A percentile compares a stretch with the other conserved stretches of the same genome.
Conservation (phyloP, 2,888 invertebrate genomes). For the Julus scandinavius region DNA sequence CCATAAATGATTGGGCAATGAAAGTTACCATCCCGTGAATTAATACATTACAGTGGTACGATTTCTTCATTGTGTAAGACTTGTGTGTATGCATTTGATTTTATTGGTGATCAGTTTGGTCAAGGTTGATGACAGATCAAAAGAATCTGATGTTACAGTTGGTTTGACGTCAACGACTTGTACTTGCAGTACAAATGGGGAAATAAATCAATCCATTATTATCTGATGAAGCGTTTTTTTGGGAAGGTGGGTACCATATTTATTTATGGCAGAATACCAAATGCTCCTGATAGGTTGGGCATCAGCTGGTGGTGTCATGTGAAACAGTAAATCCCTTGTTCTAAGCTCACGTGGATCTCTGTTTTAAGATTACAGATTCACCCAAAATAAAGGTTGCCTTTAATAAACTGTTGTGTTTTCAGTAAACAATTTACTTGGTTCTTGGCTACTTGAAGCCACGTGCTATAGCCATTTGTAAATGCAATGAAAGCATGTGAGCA, state of each 20-base stretch:
- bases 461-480: neutral
- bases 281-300: neutral
- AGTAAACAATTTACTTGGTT: neutral
- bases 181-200: neutral
- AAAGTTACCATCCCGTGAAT: neutral
- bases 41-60: neutral
- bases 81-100: neutral
- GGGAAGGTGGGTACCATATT: neutral
- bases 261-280: neutral
- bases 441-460: neutral
- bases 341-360: neutral
- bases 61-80: neutral
- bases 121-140: neutral
- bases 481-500: neutral
- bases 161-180: neutral
- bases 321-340: neutral
- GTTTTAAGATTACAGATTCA: conserved; percentile 14
- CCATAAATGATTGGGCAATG: neutral
- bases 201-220: neutral
- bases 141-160: neutral
- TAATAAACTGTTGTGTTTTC: neutral
- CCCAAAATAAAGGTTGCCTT: neutral
- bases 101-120: neutral
- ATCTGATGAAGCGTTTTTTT: neutral
- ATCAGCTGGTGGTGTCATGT: neutral